These are phyloP conservation scores for Huso huso DNA, from an alignment of 2,797 vertebrate species.

Conservation along the genomic window DNA sequence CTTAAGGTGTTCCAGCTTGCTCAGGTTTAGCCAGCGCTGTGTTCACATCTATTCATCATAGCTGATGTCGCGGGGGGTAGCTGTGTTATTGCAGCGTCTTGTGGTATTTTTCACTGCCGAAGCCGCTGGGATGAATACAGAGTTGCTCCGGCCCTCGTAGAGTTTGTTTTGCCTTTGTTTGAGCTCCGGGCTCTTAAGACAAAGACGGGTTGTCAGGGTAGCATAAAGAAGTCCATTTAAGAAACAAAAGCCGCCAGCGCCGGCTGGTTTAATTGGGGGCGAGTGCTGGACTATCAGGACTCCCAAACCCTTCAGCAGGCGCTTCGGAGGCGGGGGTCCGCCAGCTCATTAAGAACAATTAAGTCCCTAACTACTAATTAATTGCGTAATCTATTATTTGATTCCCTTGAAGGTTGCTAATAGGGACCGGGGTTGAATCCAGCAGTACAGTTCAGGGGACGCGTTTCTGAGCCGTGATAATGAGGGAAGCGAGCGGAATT, in stretches of 20 bases:
- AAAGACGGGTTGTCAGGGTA: no score
- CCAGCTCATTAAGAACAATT: conserved; percentile 59
- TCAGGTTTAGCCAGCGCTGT: no score
- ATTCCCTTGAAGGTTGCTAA: conserved; percentile 48
- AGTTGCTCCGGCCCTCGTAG: no score
- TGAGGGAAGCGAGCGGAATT: conserved; percentile 77
- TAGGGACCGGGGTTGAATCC: conserved; percentile 52
- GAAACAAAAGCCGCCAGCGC: conserved; percentile 18
- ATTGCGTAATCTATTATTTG: conserved; percentile 67
- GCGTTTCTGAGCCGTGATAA: conserved; percentile 57
- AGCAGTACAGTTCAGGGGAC: conserved; percentile 63
- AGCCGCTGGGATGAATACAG: no score
- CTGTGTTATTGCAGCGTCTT: no score
- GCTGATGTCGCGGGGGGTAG: no score
- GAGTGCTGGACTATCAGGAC: conserved; percentile 13
- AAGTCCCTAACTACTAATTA: conserved; percentile 65
- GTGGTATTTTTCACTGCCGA: no score
- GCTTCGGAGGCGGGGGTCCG: conserved; percentile 28
- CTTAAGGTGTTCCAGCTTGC: no score
- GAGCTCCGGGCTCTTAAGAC: no score
- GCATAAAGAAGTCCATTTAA: no score
- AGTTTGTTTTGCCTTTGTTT: no score
- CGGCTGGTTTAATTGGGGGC: conserved; percentile 19
- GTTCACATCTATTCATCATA: no score
- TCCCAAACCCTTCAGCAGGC: conserved; percentile 15